Evolutionary conservation across 2,113 vertebrate genomes (phyloP).

Genomic region (Platysteira castanea): DNA sequence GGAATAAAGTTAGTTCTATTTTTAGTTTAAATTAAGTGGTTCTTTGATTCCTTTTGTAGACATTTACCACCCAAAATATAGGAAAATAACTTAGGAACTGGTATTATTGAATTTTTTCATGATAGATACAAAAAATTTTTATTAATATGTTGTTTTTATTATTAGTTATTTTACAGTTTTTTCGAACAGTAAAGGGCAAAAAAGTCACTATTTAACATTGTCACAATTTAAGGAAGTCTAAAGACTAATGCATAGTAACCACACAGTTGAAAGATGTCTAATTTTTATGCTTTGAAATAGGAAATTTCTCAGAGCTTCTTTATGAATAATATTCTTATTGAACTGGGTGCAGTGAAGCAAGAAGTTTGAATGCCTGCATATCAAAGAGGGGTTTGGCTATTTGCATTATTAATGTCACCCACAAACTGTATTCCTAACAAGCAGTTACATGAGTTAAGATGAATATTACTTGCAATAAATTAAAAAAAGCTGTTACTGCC

Average conservation of each 20-base stretch:
- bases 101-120: neutral
- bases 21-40: neutral
- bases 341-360: neutral
- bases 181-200: neutral
- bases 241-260: neutral
- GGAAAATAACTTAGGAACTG: neutral
- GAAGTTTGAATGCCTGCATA: neutral
- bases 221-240: neutral
- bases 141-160: neutral
- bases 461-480: constrained; percentile 3
- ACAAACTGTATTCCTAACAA: constrained; percentile 34
- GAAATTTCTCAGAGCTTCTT: neutral
- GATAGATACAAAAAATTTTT: neutral
- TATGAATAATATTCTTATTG: neutral
- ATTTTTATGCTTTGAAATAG: neutral
- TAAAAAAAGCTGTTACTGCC: neutral
- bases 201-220: neutral
- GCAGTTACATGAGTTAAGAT: neutral
- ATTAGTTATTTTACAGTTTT: neutral
- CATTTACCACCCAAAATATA: neutral
- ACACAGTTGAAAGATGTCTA: neutral
- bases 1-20: neutral
- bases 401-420: neutral
- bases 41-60: neutral
- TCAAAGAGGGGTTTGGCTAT: neutral